Conservation (phyloP, 2,797 vertebrate species). For the Platalea minor region DNA sequence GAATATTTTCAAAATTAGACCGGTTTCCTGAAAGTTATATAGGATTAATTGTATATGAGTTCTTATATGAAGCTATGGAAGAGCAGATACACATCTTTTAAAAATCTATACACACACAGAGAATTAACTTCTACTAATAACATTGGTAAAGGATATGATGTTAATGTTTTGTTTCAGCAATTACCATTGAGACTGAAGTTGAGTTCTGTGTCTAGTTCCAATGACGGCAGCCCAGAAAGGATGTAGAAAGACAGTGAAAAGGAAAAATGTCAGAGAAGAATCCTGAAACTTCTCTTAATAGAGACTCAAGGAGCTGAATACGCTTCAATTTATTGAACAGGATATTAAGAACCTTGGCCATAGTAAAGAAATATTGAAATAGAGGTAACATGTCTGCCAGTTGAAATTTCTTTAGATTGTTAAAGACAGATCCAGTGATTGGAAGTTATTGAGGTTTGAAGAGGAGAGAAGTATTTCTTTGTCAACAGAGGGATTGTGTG, state of each 20-base stretch:
- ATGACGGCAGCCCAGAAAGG: neutral
- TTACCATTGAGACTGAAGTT: neutral
- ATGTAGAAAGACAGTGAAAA: neutral
- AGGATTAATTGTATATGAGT: neutral
- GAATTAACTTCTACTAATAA: neutral
- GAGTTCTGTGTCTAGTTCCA: neutral
- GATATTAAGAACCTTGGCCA: neutral
- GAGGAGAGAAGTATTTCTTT: neutral
- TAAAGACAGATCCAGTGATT: neutral
- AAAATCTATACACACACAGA: fast-evolving
- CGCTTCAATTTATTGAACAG: neutral
- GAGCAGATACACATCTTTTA: neutral
- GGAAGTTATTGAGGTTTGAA: neutral
- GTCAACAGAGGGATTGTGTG: neutral
- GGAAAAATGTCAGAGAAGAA: neutral
- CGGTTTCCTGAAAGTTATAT: neutral
- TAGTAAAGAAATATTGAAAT: neutral
- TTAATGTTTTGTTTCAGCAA: neutral
- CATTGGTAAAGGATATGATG: neutral
- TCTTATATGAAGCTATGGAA: neutral
- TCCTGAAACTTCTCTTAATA: neutral
- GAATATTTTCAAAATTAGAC: neutral
- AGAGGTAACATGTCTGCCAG: neutral
- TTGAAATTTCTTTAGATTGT: neutral
- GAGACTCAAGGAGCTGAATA: neutral